A percentile compares a stretch with the other conserved stretches of the same genome.
Evolutionary conservation across 1,140 invertebrate species (phyloP).

Genomic region (Cepaea nemoralis): DNA sequence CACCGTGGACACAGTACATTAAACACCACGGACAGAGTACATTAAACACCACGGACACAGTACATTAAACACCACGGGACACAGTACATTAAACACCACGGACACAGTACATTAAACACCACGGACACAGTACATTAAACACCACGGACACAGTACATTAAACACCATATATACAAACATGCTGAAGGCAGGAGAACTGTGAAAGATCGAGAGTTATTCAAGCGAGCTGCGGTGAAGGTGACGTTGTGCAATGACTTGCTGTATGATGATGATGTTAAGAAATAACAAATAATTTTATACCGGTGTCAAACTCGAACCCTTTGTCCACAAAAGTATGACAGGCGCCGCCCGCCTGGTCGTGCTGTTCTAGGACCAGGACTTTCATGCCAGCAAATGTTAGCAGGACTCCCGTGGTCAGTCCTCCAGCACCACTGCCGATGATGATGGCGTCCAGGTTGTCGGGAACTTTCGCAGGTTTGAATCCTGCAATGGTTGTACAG

Average conservation of each 20-base stretch:
- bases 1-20: too few species aligned
- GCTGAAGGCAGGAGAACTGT: not conserved
- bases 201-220: not conserved
- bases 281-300: not conserved
- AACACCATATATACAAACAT: too few species aligned
- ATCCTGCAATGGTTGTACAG: constrained; percentile 52
- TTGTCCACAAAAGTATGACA: constrained; percentile 57
- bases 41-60: too few species aligned
- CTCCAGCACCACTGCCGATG: constrained; percentile 71
- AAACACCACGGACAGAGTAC: too few species aligned
- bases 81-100: too few species aligned
- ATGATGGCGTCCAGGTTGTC: constrained; percentile 70
- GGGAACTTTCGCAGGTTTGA: constrained; percentile 56
- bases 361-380: constrained; percentile 72
- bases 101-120: too few species aligned
- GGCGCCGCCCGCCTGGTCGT: constrained; percentile 69
- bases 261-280: too few species aligned
- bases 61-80: too few species aligned
- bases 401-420: constrained; percentile 66
- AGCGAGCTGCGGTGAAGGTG: not conserved
- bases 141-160: too few species aligned
- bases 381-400: constrained; percentile 67
- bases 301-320: constrained; percentile 5
- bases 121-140: too few species aligned
- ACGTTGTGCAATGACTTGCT: too few species aligned